phyloP scores from a whole-genome alignment of 2,113 vertebrate genomes.

The rabbit (Oryctolagus cuniculus) region DNA sequence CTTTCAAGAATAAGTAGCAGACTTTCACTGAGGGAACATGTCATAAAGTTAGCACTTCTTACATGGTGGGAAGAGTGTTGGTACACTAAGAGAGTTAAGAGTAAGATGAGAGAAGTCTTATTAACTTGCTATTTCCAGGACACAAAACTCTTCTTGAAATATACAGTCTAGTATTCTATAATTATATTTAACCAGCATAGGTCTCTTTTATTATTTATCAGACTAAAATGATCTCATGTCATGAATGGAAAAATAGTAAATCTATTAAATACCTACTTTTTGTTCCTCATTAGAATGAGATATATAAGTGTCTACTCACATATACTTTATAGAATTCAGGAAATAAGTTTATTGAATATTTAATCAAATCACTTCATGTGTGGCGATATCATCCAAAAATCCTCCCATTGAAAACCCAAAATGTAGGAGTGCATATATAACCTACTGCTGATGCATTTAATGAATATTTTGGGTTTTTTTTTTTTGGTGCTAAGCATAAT shows the following conservation, averaged over 20 bases:
- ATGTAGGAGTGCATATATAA: not conserved
- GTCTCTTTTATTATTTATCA: not conserved
- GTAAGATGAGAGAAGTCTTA: not conserved
- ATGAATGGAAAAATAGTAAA: conserved; percentile 23
- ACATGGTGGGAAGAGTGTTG: not conserved
- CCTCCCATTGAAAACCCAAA: not conserved
- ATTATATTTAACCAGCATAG: not conserved
- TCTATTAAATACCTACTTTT: not conserved
- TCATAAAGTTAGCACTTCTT: not conserved
- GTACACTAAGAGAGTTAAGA: not conserved
- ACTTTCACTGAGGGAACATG: not conserved
- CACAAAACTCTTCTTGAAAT: not conserved
- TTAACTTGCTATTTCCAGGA: not conserved
- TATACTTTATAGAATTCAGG: not conserved
- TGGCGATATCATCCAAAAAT: not conserved
- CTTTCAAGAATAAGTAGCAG: not conserved
- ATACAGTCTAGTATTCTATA: not conserved
- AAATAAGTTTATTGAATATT: not conserved
- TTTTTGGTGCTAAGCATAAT: not conserved
- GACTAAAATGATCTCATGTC: not conserved
- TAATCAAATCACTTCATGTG: conserved; percentile 19
- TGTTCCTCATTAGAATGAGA: not conserved
- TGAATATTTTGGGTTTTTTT: not conserved
- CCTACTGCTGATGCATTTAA: not conserved
- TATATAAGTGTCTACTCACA: not conserved